These are phyloP conservation scores for Austrofundulus limnaeus DNA, from an alignment of 2,113 vertebrate genomes.

Conservation along the genomic window DNA sequence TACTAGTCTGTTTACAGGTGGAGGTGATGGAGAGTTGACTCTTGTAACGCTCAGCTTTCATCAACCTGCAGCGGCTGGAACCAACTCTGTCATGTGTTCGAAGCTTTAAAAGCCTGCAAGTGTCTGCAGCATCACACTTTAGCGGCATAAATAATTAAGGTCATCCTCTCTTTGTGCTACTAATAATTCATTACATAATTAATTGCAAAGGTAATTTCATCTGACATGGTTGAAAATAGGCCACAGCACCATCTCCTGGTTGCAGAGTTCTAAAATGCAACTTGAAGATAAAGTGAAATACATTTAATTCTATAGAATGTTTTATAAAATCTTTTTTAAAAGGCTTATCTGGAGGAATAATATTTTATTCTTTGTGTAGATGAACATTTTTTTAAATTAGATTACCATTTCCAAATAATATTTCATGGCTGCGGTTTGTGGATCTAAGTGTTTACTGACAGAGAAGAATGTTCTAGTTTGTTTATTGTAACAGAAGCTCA, in stretches of 20 bases:
- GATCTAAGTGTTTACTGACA: no score
- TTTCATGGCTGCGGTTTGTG: no score
- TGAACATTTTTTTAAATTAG: no score
- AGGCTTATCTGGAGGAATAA: no score
- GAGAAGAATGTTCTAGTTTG: no score
- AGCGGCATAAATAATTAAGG: conserved; percentile 17
- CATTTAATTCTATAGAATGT: no score
- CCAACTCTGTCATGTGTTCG: background rate
- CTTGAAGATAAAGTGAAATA: no score
- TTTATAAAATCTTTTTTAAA: no score
- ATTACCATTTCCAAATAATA: no score
- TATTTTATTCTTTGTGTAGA: no score
- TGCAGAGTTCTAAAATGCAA: background rate
- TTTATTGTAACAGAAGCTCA: no score
- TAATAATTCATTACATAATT: conserved; percentile 13
- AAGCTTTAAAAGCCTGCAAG: conserved; percentile 8
- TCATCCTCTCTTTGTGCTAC: background rate
- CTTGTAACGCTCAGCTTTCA: background rate
- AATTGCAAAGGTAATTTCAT: conserved; percentile 2
- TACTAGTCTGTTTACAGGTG: background rate
- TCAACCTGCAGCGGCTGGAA: no score
- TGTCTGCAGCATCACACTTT: conserved; percentile 4
- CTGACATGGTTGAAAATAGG: background rate
- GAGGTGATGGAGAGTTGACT: background rate
- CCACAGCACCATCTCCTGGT: conserved; percentile 49